Evolutionary conservation across 2,888 invertebrate genomes (phyloP).

Genomic region (Andrena camellia): DNA sequence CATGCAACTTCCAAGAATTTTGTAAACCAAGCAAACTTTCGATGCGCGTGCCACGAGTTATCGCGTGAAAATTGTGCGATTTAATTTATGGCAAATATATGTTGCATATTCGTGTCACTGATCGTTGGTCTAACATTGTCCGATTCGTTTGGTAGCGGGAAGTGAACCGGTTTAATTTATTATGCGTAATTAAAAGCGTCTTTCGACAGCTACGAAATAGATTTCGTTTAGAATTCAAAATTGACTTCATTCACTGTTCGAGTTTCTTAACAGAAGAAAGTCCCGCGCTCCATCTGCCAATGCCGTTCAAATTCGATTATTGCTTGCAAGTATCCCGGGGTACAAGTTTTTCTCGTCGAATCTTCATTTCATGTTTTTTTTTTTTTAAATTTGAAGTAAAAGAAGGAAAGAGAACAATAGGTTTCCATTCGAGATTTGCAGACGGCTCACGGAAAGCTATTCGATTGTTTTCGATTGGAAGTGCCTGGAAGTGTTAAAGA

Average conservation of each 20-base stretch:
- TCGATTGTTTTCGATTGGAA: slow-evolving; percentile 14
- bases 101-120: neutral
- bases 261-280: neutral
- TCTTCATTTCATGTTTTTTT: neutral
- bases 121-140: slow-evolving; percentile 2
- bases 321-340: neutral
- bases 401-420: neutral
- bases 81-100: neutral
- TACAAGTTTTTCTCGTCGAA: neutral
- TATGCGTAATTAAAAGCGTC: slow-evolving; percentile 17
- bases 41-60: neutral
- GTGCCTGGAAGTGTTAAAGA: slow-evolving; percentile 14
- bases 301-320: neutral
- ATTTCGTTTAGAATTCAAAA: neutral
- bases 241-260: neutral
- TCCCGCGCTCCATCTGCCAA: too few species aligned
- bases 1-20: neutral
- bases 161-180: slow-evolving; percentile 18
- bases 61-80: neutral
- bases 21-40: neutral
- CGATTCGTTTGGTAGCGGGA: neutral
- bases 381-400: neutral
- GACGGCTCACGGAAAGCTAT: neutral
- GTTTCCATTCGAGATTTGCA: neutral
- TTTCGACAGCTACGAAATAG: neutral